A percentile compares a stretch with the other conserved stretches of the same genome.
These are phyloP conservation scores for Trichosurus vulpecula DNA, from an alignment of 2,797 vertebrate genomes.

Conservation along the genomic window DNA sequence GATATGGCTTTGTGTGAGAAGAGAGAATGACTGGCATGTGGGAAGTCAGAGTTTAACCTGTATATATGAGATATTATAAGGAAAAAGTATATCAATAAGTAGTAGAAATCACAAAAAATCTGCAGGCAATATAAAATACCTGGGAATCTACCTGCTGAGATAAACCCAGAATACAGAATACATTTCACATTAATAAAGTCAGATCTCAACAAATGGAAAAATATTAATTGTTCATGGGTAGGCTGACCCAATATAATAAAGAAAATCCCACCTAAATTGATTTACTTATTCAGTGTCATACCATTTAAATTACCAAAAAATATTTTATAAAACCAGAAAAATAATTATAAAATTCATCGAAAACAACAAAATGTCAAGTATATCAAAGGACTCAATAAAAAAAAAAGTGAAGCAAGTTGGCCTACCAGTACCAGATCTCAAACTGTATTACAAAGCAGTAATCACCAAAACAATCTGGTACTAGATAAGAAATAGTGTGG, in stretches of 20 bases:
- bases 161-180: no score
- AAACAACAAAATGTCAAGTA: neutral
- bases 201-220: no score
- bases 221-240: no score
- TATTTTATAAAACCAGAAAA: neutral
- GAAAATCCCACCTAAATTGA: no score
- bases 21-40: neutral
- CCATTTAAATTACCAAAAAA: neutral
- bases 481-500: neutral
- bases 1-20: conserved; percentile 9
- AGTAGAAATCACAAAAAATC: neutral
- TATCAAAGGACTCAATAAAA: neutral
- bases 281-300: no score
- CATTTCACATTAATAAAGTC: no score
- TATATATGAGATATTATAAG: neutral
- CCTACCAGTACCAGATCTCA: neutral
- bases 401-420: neutral
- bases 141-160: no score
- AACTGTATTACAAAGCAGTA: neutral
- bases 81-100: neutral
- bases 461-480: neutral
- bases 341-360: neutral
- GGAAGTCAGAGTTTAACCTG: conserved; percentile 7
- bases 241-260: no score
- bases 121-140: no score